Evolutionary conservation across 2,888 invertebrate species (phyloP).

Genomic region (Cactoblastis cactorum): DNA sequence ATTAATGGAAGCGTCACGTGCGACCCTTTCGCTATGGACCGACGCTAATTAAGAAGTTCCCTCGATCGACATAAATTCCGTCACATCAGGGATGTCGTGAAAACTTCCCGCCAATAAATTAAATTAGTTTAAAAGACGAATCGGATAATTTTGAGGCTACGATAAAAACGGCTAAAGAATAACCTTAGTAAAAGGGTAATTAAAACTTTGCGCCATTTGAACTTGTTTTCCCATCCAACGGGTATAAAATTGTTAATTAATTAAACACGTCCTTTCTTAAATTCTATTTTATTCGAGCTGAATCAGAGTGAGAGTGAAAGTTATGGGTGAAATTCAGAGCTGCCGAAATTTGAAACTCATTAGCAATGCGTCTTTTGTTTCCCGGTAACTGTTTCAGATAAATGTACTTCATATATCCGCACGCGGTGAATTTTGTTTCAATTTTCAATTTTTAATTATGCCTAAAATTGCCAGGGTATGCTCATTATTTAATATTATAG

Average conservation of each 20-base stretch:
- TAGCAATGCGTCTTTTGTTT: neutral
- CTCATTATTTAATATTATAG: too few species aligned
- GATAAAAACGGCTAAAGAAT: slow-evolving; percentile 31
- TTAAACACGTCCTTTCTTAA: slow-evolving; percentile 13
- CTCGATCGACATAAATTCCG: slow-evolving; percentile 58
- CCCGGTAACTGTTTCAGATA: neutral
- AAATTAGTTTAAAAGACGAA: slow-evolving; percentile 55
- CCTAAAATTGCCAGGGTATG: too few species aligned
- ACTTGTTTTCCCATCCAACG: slow-evolving; percentile 16
- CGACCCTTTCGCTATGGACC: slow-evolving; percentile 45
- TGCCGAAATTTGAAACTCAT: neutral
- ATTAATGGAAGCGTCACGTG: slow-evolving; percentile 46
- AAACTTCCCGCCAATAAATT: slow-evolving; percentile 54
- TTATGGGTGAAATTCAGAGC: neutral
- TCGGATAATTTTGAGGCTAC: slow-evolving; percentile 51
- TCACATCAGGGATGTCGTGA: slow-evolving; percentile 52
- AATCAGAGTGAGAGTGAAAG: slow-evolving; percentile 2
- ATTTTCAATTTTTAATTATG: too few species aligned
- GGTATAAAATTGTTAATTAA: slow-evolving; percentile 17
- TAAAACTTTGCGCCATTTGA: slow-evolving; percentile 20
- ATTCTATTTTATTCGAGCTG: slow-evolving; percentile 12
- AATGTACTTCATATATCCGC: too few species aligned
- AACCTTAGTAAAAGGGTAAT: slow-evolving; percentile 24
- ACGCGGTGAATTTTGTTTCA: too few species aligned
- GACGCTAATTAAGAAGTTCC: slow-evolving; percentile 66